phyloP scores from a whole-genome alignment of 2,113 vertebrate genomes.

The Uropsilus gracilis region DNA sequence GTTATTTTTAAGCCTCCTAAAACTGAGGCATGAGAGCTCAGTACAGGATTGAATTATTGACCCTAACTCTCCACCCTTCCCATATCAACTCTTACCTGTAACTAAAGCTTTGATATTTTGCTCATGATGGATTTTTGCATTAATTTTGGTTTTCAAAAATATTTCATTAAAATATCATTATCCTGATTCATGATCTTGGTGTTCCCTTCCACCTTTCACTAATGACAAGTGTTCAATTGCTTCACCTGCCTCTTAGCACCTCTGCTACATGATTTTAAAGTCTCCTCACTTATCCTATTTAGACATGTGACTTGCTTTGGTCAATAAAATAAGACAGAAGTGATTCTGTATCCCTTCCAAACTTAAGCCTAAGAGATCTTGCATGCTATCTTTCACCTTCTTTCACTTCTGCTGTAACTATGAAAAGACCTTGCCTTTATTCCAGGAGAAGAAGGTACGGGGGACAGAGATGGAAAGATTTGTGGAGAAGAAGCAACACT shows the following conservation, averaged over 20 bases:
- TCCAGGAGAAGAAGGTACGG: neutral
- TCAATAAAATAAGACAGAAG: neutral
- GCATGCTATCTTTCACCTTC: neutral
- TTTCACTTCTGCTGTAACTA: neutral
- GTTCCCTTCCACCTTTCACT: neutral
- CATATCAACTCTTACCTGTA: neutral
- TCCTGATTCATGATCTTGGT: neutral
- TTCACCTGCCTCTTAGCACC: neutral
- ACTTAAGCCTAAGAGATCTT: neutral
- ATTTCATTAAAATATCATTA: constrained; percentile 8
- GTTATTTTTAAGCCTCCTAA: neutral
- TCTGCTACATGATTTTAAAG: neutral
- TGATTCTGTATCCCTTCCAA: neutral
- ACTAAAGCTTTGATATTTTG: neutral
- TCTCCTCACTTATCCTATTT: neutral
- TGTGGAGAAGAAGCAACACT: neutral
- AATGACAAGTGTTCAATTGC: neutral
- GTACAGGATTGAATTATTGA: neutral
- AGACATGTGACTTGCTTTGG: neutral
- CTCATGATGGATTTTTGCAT: neutral
- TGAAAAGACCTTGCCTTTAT: neutral
- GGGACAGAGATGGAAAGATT: neutral
- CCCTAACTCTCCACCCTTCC: neutral
- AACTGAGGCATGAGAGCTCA: neutral
- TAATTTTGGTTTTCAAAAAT: constrained; percentile 45